Base-by-base conservation (phyloP, 2,797 vertebrate species). In the Hephaestus fuliginosus region DNA sequence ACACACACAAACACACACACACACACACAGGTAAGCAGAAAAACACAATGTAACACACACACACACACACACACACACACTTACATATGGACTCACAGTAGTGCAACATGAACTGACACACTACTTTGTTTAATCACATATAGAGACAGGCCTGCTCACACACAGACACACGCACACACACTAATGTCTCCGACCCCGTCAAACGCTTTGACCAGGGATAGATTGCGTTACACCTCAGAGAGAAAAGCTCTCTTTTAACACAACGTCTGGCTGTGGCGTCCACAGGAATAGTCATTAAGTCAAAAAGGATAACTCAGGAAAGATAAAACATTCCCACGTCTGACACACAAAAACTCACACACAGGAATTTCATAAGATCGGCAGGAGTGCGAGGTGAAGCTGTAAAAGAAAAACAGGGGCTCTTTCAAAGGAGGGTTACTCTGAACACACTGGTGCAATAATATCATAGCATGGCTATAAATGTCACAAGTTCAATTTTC, bases 231-330 rank as follows among this genome's bases (percentile, higher is more conserved):
- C 90, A 93, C 91, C 82, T 90, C 77, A 74, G 71, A 86, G 46
- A 85, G 51, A 53, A 81, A 80, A 81, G 74, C 44, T 72, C 70
- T 82, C 90, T 90, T 95, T 94, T 92, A 96, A 94, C 93, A 95
- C 84, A 93, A 88, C 20, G 82, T 89, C 79, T 88, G 86, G 70
- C 75, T 66, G 82, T 70, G 77, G 74, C 64, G 72, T 89, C 89
- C 84, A 91, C 84, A 91, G 90, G 81, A 92, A 89, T 51, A 72
- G 87, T 88, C 91, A 94, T 91, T 91, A 89, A 91, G 82, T 89
- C 89, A 88, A 94, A 92, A 93, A 90, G 86, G 88, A 94, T 93
- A 91, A 91, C 75, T 88, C 69, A 43, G 72, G 78, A 85, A 86
- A 91, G 92, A 94, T 89, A 91, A 93, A 94, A 93, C 83, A 89